Conservation (phyloP, 2,797 vertebrate species). For the Heliangelus exortis region DNA sequence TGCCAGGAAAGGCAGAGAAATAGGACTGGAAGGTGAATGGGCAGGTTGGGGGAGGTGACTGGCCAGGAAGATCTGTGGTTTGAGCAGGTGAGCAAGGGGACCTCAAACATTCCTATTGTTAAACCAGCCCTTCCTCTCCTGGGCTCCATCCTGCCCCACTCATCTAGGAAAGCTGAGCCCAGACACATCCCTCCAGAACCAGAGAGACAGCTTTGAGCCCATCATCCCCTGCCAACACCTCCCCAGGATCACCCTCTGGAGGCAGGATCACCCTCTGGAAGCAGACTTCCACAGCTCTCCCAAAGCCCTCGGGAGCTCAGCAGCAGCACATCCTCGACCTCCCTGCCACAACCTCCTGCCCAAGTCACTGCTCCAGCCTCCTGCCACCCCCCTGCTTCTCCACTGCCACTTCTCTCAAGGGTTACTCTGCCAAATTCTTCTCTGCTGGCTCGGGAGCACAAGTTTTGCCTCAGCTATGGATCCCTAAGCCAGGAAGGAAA, state of each 20-base stretch:
- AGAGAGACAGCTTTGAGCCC: neutral
- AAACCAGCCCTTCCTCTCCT: neutral
- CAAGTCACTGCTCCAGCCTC: fast-evolving
- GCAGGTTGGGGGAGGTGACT: neutral
- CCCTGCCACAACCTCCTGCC: neutral
- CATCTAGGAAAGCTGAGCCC: neutral
- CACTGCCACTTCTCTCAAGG: neutral
- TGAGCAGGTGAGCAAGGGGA: neutral
- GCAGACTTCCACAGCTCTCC: no score
- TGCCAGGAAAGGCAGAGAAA: neutral
- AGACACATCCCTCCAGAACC: neutral
- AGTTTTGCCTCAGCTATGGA: neutral
- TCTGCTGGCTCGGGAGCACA: neutral
- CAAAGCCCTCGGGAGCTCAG: fast-evolving
- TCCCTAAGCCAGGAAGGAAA: neutral
- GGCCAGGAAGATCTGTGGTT: neutral
- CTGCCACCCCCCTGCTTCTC: fast-evolving
- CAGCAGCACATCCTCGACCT: neutral
- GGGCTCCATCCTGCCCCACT: neutral
- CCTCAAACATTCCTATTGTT: no score
- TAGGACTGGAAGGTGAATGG: neutral
- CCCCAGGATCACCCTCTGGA: neutral
- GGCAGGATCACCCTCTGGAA: neutral
- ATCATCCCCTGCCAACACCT: neutral
- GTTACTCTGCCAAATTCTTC: no score